Evolutionary conservation across 2,888 invertebrate species (phyloP).

Genomic region (Leistus spinibarbis): DNA sequence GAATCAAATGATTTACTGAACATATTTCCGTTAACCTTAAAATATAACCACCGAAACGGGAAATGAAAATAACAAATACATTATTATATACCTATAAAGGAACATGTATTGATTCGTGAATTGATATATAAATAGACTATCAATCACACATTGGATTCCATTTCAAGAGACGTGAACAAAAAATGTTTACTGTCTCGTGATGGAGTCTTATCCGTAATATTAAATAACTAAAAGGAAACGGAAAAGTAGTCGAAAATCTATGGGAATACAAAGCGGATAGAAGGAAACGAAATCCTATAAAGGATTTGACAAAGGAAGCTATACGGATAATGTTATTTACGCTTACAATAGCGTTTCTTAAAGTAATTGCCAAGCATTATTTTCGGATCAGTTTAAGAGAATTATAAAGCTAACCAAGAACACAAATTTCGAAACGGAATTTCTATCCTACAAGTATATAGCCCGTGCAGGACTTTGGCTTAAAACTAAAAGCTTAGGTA

Average conservation of each 20-base stretch:
- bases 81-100: background rate
- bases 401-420: too few relatives aligned
- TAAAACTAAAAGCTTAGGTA: too few relatives aligned
- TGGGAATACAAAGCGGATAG: background rate
- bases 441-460: too few relatives aligned
- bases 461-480: too few relatives aligned
- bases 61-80: background rate
- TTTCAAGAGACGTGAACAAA: background rate
- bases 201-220: background rate
- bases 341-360: background rate
- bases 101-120: background rate
- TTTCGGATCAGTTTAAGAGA: too few relatives aligned
- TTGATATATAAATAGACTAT: background rate
- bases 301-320: background rate
- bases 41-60: background rate
- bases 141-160: background rate
- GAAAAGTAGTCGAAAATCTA: background rate
- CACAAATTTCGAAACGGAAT: too few relatives aligned
- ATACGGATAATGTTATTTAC: background rate
- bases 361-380: background rate
- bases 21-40: background rate
- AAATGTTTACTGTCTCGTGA: background rate
- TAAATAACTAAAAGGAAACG: background rate
- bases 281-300: background rate
- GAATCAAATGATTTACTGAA: background rate